Conservation (phyloP, 1,140 invertebrate species). For the Prorops nasuta region DNA sequence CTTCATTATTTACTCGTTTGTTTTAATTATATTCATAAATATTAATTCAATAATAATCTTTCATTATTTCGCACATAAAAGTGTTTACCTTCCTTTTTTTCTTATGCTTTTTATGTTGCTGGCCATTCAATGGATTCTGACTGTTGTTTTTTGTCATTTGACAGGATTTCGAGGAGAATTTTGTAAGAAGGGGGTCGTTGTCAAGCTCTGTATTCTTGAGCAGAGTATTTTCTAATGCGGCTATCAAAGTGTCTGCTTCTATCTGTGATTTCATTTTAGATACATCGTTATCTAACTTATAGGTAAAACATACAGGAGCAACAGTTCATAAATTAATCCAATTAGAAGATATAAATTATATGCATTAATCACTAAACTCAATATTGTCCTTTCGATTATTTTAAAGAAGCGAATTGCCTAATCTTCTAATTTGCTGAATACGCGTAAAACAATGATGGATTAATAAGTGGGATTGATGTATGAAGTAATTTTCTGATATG, state of each 20-base stretch:
- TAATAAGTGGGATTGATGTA: no score
- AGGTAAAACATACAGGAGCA: slow-evolving; percentile 8
- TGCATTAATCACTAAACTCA: no score
- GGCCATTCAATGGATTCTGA: slow-evolving; percentile 41
- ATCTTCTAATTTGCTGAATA: no score
- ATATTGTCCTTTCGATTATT: no score
- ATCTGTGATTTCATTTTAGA: slow-evolving; percentile 38
- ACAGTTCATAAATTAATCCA: slow-evolving; percentile 11
- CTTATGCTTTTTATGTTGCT: slow-evolving; percentile 50
- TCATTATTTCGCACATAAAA: slow-evolving; percentile 24
- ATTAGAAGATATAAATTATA: no score
- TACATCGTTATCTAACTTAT: slow-evolving; percentile 24
- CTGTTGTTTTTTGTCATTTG: slow-evolving; percentile 40
- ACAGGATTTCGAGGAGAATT: slow-evolving; percentile 44
- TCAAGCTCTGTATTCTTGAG: slow-evolving; percentile 43
- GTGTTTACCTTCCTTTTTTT: slow-evolving; percentile 51
- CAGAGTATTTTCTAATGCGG: slow-evolving; percentile 44
- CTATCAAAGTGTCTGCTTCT: slow-evolving; percentile 40
- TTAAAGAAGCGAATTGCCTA: no score
- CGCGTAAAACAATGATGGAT: no score
- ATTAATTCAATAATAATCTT: slow-evolving; percentile 25
- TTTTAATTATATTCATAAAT: neutral
- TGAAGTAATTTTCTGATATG: no score
- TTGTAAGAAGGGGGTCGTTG: slow-evolving; percentile 38
- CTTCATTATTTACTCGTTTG: no score